Percentiles rank a stretch among this genome's conserved stretches.
Evolutionary conservation across 2,888 invertebrate genomes (phyloP).

Genomic region (Eurytoma californica): DNA sequence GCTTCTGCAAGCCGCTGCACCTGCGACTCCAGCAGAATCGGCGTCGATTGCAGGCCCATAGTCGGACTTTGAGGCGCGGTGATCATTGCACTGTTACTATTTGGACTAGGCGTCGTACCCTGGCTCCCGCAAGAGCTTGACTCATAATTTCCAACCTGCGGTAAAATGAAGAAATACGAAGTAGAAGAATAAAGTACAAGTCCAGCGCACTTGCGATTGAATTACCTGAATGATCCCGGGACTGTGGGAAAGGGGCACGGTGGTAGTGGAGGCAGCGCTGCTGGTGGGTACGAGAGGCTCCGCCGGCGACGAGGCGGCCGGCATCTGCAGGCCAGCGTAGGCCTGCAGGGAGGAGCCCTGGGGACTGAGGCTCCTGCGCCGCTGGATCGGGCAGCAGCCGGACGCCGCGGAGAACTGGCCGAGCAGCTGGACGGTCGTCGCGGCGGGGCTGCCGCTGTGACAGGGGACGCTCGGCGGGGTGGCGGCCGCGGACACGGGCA

Average conservation of each 20-base stretch:
- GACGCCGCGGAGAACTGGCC: slow-evolving; percentile 23
- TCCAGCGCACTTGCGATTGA: too few relatives aligned
- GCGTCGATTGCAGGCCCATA: slow-evolving; percentile 79
- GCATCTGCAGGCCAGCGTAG: slow-evolving; percentile 8
- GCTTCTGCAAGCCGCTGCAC: slow-evolving; percentile 89
- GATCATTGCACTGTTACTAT: slow-evolving; percentile 63
- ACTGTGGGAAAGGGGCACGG: slow-evolving; percentile 66
- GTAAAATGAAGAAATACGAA: too few relatives aligned
- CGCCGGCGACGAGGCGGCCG: slow-evolving; percentile 19
- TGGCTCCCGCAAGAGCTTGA: slow-evolving; percentile 71
- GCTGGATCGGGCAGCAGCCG: slow-evolving; percentile 39
- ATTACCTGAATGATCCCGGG: slow-evolving; percentile 70
- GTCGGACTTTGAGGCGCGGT: slow-evolving; percentile 72
- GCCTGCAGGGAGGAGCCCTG: slow-evolving; percentile 56
- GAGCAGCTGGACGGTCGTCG: slow-evolving; percentile 58
- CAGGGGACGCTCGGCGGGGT: slow-evolving; percentile 8
- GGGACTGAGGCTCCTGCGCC: slow-evolving; percentile 69
- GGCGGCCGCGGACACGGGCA: not conserved
- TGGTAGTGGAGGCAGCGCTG: not conserved
- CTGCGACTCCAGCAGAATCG: slow-evolving; percentile 88
- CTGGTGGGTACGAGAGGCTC: not conserved
- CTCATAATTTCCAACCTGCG: slow-evolving; percentile 71
- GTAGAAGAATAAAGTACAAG: too few relatives aligned
- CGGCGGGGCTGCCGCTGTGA: slow-evolving; percentile 29
- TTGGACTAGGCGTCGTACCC: slow-evolving; percentile 71